Base-by-base conservation (phyloP, 2,888 invertebrate genomes). In the Leucophora obtusa region DNA sequence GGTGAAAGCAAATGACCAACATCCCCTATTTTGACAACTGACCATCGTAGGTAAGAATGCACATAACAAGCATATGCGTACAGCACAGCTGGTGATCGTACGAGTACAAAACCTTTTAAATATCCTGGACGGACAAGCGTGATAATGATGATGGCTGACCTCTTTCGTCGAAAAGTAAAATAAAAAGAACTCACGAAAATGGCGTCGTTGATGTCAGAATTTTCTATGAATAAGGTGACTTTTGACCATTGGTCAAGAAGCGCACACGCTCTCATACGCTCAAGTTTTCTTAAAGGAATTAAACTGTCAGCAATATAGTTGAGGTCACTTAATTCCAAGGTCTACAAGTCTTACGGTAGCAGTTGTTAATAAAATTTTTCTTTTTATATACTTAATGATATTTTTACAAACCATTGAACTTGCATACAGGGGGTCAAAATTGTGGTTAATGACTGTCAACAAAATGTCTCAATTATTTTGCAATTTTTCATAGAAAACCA, bases 101-200 rank as follows among this genome's bases (percentile, higher is more conserved):
- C 14, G 38, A 60, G 59, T 10, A 15, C 14, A 50, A 60, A 71
- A 58, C 56, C 53, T 51, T 53, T 76, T 68, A 2, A 8, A 58
- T 56, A 35, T 11, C 33, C 35, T 43, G 28, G 56, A 69, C 58
- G 84, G 84, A 88, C 86, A 86, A 87, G 85, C 86, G 85, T 87
- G 89, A 87, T 88, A 88, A 88, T 88, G 85, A 87, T 85, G 85
- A 86, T 86, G 85, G 87, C 89, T 89, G 88, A 89, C 88, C 88
- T 81, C 60, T 75, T 28, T 60, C 33, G 24, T 87, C 60, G 58
- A 66, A 62, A 54, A 60, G 62, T 68, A 53, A 79, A 73, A 59
- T 43, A n/a, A 14, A 28, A 38, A n/a, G 3, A 28, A 63, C 17
- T 62, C 21, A 50, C 15, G 59, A 86, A 88, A 88, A 89, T 89